Evolutionary conservation across 2,113 vertebrate species (phyloP).

Genomic region (Grammomys surdaster): DNA sequence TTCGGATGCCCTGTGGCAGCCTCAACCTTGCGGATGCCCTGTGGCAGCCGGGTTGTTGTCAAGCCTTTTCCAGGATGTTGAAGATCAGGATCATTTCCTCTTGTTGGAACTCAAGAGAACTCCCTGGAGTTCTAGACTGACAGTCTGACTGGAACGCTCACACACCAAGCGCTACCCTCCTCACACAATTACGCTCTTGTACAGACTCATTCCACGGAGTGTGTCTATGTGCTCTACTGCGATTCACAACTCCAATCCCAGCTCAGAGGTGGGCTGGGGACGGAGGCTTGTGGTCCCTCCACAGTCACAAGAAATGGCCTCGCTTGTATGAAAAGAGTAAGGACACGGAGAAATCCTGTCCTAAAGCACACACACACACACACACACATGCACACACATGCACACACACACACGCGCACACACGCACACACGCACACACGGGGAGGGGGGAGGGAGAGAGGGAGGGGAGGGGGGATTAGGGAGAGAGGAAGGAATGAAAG

Average conservation of each 20-base stretch:
- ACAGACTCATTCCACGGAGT: not conserved
- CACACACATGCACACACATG: no score
- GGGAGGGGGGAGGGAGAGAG: no score
- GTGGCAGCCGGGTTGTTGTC: not conserved
- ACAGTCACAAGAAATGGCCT: not conserved
- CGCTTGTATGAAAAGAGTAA: not conserved
- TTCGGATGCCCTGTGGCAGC: not conserved
- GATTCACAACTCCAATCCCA: not conserved
- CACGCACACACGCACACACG: no score
- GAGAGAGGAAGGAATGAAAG: no score
- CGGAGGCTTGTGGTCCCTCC: not conserved
- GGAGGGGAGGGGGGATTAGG: no score
- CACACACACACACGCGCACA: no score
- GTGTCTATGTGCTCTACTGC: not conserved
- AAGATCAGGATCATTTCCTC: not conserved
- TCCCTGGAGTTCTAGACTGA: not conserved
- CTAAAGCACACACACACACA: not conserved
- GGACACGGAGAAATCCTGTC: not conserved
- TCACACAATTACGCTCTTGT: fast-evolving
- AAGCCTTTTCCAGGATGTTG: not conserved
- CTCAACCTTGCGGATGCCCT: not conserved
- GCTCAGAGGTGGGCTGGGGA: not conserved
- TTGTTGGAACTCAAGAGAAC: not conserved
- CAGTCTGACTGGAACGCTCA: not conserved
- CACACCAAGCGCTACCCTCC: no score